Percentiles rank a stretch among this genome's conserved stretches.
Conservation (phyloP, 2,888 invertebrate genomes). For the Lasioglossum leucozonium region DNA sequence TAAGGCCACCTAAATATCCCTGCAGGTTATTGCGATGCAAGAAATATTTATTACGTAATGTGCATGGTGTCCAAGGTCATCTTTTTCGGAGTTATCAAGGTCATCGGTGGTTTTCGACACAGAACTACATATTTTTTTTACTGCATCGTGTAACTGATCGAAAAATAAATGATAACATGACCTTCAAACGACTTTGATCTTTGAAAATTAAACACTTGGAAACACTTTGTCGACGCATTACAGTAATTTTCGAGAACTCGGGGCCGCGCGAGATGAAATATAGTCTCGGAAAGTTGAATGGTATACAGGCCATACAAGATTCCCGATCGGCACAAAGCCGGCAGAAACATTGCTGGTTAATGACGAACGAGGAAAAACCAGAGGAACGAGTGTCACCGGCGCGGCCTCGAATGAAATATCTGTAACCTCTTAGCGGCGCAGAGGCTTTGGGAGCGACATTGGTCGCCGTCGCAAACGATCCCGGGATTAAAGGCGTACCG, state of each 20-base stretch:
- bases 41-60: no score
- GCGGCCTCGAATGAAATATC: slow-evolving; percentile 41
- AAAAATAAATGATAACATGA: no score
- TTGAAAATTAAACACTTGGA: no score
- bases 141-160: no score
- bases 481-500: slow-evolving; percentile 60
- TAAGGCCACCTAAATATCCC: no score
- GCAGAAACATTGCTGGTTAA: slow-evolving; percentile 23
- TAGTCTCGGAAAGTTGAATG: neutral
- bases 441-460: slow-evolving; percentile 21
- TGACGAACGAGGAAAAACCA: slow-evolving; percentile 20
- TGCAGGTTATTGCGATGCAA: no score
- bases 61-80: no score
- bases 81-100: no score
- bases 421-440: slow-evolving; percentile 49
- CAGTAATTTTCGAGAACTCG: neutral
- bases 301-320: neutral
- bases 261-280: neutral
- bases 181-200: no score
- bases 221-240: no score
- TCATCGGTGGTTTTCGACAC: no score
- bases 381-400: slow-evolving; percentile 22
- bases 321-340: neutral
- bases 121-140: no score
- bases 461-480: slow-evolving; percentile 32